Conservation (phyloP, 1,140 invertebrate genomes). For the Octopus bimaculoides region DNA sequence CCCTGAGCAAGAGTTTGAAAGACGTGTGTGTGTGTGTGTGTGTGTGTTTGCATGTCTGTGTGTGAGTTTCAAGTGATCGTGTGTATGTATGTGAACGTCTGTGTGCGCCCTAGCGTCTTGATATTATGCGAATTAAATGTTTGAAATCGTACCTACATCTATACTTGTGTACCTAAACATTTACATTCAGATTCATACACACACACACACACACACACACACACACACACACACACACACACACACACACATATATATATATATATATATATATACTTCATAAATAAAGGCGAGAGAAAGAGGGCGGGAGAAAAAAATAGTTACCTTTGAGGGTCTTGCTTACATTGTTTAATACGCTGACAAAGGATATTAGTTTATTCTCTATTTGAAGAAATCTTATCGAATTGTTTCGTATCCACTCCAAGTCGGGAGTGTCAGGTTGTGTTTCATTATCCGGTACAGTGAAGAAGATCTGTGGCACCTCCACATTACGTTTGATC, state of each 20-base stretch:
- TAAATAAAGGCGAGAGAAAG: neutral
- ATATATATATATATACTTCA: neutral
- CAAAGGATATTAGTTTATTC: neutral
- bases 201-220: constrained; percentile 2
- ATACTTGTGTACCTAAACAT: too few relatives aligned
- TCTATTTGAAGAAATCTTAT: neutral
- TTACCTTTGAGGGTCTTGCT: neutral
- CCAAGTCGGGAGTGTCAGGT: neutral
- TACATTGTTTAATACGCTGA: neutral
- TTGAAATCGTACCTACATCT: too few relatives aligned
- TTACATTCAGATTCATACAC: neutral
- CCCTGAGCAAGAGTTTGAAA: too few relatives aligned
- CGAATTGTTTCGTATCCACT: neutral
- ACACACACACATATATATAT: neutral
- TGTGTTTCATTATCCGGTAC: neutral
- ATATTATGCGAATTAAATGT: too few relatives aligned
- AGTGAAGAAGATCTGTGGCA: neutral
- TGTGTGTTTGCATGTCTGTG: too few relatives aligned
- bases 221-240: constrained; percentile 2
- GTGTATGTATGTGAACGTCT: too few relatives aligned
- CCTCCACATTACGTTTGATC: neutral
- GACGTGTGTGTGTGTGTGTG: too few relatives aligned
- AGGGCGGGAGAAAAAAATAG: neutral
- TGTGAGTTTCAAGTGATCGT: too few relatives aligned
- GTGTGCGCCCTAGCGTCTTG: too few relatives aligned